Base-by-base conservation (phyloP, 2,888 invertebrate genomes). In the Druceiella hillmani region DNA sequence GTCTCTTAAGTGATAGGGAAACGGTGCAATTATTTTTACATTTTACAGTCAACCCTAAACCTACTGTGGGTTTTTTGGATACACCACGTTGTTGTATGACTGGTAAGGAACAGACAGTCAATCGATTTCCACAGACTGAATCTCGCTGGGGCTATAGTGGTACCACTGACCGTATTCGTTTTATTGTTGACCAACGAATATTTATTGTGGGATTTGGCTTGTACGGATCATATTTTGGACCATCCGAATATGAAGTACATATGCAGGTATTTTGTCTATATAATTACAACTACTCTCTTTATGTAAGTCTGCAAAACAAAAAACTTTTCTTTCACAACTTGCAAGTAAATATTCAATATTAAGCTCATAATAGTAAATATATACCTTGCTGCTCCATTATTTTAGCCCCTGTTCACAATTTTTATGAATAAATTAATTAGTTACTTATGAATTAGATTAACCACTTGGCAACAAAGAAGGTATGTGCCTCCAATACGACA, bases 131-230 rank as follows among this genome's bases (percentile, higher is more conserved):
- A 17, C 80, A 84, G 55, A 83, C 83, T 1, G 87, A 87, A 55
- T 81, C 79, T 15, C 69, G 87, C 38, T 89, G 89, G 89, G 88
- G 88, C 1, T 89, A 88, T 50, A 85, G 81, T 56, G 88, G 88
- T 3, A 85, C 86, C 0, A 82, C 84, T 33, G 89, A 89, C 58
- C 66, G 87, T 49, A 87, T 89, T 47, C 75, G 87, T 52, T 89
- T 90, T 57, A 80, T 80, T 17, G 87, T 87, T 1, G 87, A 89
- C 57, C 76, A 82, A 50, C 73, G 83, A 41, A 86, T 90, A 50
- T 88, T 83, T 62, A 78, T 90, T 12, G 83, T 87, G 41, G 90
- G 89, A 2, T 87, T 89, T 61, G 89, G 89, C 39, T 64, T 90
- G 44, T 89, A 87, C 59, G 89, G 88, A 17, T 86, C 87, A 17